Evolutionary conservation across 2,888 invertebrate genomes (phyloP).

Genomic region (Norana najaformis): DNA sequence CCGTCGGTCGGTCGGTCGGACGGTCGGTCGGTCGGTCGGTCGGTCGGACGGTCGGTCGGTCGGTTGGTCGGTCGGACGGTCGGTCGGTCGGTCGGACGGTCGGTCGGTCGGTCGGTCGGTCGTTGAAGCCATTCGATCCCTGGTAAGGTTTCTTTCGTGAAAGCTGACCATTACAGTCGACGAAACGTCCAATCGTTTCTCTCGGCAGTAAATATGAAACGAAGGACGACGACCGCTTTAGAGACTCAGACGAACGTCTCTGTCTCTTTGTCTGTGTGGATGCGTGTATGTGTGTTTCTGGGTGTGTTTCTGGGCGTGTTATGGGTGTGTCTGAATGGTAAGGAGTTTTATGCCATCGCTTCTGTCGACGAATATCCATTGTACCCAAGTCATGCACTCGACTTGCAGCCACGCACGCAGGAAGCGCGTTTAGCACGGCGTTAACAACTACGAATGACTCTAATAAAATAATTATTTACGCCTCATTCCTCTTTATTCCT

Average conservation of each 20-base stretch:
- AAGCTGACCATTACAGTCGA: neutral
- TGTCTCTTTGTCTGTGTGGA: neutral
- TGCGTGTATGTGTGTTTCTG: neutral
- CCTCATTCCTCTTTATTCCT: neutral
- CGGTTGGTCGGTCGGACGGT: neutral
- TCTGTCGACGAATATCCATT: neutral
- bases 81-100: too few species aligned
- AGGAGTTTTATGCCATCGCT: too few species aligned
- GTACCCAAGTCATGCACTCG: neutral
- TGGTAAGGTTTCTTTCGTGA: conserved; percentile 1
- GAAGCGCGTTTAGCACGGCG: neutral
- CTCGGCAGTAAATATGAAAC: neutral
- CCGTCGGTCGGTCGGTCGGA: too few species aligned
- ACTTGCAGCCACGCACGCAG: neutral
- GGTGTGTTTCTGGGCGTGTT: neutral
- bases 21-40: too few species aligned
- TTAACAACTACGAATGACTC: neutral
- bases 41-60: neutral
- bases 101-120: neutral
- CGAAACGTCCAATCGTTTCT: neutral
- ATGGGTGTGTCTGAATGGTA: too few species aligned
- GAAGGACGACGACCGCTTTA: neutral
- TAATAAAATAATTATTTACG: neutral
- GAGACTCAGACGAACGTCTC: neutral
- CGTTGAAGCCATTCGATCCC: neutral